Base-by-base conservation (phyloP, 2,113 vertebrate genomes). In the Colaptes auratus region DNA sequence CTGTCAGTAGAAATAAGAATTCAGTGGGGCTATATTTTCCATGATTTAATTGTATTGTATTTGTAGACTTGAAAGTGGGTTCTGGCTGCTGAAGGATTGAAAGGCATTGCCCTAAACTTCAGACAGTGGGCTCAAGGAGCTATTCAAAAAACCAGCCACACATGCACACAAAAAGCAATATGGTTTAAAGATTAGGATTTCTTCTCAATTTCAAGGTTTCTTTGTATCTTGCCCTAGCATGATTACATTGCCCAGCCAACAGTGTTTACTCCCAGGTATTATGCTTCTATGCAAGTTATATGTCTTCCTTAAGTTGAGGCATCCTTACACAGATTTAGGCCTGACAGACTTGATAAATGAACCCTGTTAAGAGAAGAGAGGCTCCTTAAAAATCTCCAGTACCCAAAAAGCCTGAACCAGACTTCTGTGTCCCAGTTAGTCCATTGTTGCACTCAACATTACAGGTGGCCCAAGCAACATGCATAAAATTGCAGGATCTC, bases 61-160 rank as follows among this genome's bases (percentile, higher is more conserved):
- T 96, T 95, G 33, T 89, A 84, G 84, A 92, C 58, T 92, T 96
- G 89, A 89, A 96, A 95, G 91, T 90, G 65, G 46, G 85, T 93
- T 95, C 70, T 90, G 73, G 71, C 75, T 96, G 65, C 82, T 89
- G 25, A 95, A 95, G 88, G 71, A 92, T 44, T 89, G 95, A 97
- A 96, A 94, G 67, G 69, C 59, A 90, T 95, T 95, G 91, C 82
- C 82, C 88, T 95, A 88, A 96, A 95, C 94, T 96, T 97, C 87
- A 90, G 95, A 92, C 82, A 96, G 95, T 58, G 58, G 92, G 86
- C 63, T 91, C 88, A 90, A 61, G 70, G 74, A 95, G 72, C 86
- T 53, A 82, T 96, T 96, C 86, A 74, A 82, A 87, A 92, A 85
- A 90, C 86, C 66, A 95, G 92, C 95, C 66, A 36, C 66, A 90